Base-by-base conservation (phyloP, 1,140 invertebrate species). In the Physella acuta region DNA sequence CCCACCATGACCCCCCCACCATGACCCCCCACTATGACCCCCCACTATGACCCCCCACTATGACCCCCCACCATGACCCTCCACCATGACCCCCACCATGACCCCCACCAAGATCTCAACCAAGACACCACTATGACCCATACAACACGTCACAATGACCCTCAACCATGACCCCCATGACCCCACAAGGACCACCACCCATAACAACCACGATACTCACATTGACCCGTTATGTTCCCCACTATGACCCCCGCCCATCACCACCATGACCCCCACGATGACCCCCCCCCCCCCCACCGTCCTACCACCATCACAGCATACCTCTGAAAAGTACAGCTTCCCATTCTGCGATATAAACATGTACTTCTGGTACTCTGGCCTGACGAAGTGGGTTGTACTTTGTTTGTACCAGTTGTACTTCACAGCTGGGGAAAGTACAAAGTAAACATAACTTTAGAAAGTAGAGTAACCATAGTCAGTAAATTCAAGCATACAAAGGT, bases 321-420 rank as follows among this genome's bases (percentile, higher is more conserved):
- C 78, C 69, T 79, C 78, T 1, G 78, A 76, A 68, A 79, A 78
- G 71, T 78, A 79, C 26, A 79, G 70, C 44, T 73, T 75, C 4
- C 78, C 78, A 71, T 78, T 79, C 37, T 65, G 60, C 2, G 78
- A 79, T 28, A 79, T 72, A 58, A 79, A 79, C 36, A 73, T 72
- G 69, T 79, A 75, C 0, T 65, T 63, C 53, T 76, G 66, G 68
- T 70, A 53, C 63, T 71, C 17, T 24, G 70, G 62, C 56, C 69
- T 31, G 24, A 74, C 37, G 33, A 68, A 63, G 28, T 36, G 56
- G 34, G 20, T 2, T 5, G 52, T 31, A 24, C 24, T 39, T 33
- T 67, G 52, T 31, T 71, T 73, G 63, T 60, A 71, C 72, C 72
- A 73, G 24, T 66, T 36, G 64, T 73, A 73, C 24, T 53, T 68